Evolutionary conservation across 2,113 vertebrate species (phyloP).

Genomic region (Gila orcuttii): DNA sequence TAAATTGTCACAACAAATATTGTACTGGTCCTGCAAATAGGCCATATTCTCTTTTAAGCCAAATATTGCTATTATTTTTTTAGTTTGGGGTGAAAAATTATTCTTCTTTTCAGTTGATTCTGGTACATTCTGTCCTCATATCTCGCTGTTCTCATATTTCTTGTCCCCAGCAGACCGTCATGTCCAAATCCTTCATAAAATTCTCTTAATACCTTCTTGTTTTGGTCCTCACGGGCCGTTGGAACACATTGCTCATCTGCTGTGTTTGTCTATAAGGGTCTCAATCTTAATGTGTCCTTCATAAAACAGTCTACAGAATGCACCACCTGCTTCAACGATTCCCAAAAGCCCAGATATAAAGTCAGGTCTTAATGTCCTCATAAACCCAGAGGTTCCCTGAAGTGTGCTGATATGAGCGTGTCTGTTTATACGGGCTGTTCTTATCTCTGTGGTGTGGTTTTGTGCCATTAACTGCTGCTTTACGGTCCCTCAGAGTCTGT

Average conservation of each 20-base stretch:
- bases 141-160: background rate
- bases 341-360: conserved; percentile 30
- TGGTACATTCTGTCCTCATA: background rate
- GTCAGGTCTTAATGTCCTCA: conserved; percentile 41
- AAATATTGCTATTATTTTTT: no score
- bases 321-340: conserved; percentile 14
- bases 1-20: no score
- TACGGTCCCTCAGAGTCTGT: conserved; percentile 23
- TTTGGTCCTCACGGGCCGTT: background rate
- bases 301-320: conserved; percentile 10
- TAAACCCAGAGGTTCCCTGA: conserved; percentile 25
- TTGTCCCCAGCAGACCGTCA: background rate
- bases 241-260: background rate
- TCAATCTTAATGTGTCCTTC: conserved; percentile 21
- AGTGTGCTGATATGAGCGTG: conserved; percentile 45
- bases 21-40: background rate
- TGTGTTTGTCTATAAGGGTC: conserved; percentile 25
- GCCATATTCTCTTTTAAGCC: background rate
- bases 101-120: background rate
- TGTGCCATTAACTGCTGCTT: conserved; percentile 37
- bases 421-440: conserved; percentile 37
- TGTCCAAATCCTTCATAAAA: conserved; percentile 37
- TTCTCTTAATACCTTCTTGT: conserved; percentile 13
- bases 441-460: conserved; percentile 56
- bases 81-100: background rate